phyloP scores from a whole-genome alignment of 1,140 invertebrate genomes.

The Megalonaias nervosa region DNA sequence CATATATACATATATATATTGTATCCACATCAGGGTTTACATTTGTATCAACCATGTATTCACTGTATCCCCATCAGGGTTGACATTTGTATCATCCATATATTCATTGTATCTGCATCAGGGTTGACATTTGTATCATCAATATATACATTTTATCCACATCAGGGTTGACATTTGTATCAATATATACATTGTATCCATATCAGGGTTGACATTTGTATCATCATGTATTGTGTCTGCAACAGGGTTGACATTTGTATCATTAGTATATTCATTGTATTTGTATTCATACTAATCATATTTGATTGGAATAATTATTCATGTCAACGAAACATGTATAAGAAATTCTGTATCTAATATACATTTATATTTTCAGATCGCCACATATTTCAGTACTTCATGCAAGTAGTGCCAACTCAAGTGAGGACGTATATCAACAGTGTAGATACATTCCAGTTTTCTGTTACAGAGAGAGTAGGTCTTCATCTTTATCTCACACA shows the following conservation, averaged over 20 bases:
- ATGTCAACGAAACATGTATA: not conserved
- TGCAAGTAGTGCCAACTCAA: conserved; percentile 95
- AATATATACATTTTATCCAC: not conserved
- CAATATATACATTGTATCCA: too few relatives aligned
- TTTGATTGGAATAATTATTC: not conserved
- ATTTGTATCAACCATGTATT: too few relatives aligned
- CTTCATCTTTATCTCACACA: not conserved
- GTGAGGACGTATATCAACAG: conserved; percentile 78
- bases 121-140: not conserved
- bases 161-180: too few relatives aligned
- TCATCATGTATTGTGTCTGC: not conserved
- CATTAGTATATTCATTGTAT: not conserved
- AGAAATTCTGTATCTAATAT: not conserved
- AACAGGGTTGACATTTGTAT: not conserved
- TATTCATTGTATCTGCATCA: too few relatives aligned
- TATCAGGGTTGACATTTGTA: not conserved
- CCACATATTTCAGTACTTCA: conserved; percentile 93
- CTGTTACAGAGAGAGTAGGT: conserved; percentile 84
- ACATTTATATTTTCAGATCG: conserved; percentile 75
- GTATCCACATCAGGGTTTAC: too few relatives aligned
- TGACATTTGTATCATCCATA: too few relatives aligned
- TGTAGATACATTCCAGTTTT: conserved; percentile 90
- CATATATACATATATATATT: too few relatives aligned
- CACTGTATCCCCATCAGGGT: too few relatives aligned
- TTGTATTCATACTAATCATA: too few relatives aligned